Evolutionary conservation across 2,888 invertebrate genomes (phyloP), one percentile per base, ranked within the genome.

Genomic region (Apotomis turbidana): DNA sequence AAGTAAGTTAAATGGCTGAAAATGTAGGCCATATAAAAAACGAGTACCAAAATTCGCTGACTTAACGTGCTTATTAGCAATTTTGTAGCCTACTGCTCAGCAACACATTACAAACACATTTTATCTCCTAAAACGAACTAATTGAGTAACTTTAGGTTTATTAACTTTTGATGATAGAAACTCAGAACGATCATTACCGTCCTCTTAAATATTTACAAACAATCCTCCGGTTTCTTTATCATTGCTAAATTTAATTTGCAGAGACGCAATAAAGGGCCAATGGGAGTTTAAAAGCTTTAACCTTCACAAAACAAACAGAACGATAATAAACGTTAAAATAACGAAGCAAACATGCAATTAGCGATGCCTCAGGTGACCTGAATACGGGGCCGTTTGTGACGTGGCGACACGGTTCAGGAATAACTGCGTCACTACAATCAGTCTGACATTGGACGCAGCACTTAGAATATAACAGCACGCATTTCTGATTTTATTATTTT

Each of bases 321-420:
- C 58, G 63, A 13, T 57, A 63, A 59, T 68, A 63, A 72, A 72
- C 49, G 58, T 68, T 68, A 54, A 68, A 72, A 72, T 63, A 72
- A 72, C 72, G 44, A 68, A 46, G 60, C 62, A 68, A 59, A 63
- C 63, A 54, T 59, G 68, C 58, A 72, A 72, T 72, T 68, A 68
- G 68, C 68, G 54, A 72, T 58, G 72, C 58, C 46, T 68, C 68
- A 63, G 62, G 68, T 72, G 72, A 72, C 72, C 72, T 72, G 72
- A 61, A 59, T 72, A 59, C 62, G 61, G 58, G 27, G 27, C 36
- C 44, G 49, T 49, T 60, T 67, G 58, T 64, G 52, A 61, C 60
- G 51, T 66, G 63, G 52, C 71, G 51, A 61, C 61, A 61, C 55
- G 15, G 67, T 71, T 71, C 67, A 36, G 67, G 52, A 63, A 71